Percentiles rank a stretch among this genome's conserved stretches.
Evolutionary conservation across 2,797 vertebrate genomes (phyloP).

Genomic region (Smutsia gigantea): DNA sequence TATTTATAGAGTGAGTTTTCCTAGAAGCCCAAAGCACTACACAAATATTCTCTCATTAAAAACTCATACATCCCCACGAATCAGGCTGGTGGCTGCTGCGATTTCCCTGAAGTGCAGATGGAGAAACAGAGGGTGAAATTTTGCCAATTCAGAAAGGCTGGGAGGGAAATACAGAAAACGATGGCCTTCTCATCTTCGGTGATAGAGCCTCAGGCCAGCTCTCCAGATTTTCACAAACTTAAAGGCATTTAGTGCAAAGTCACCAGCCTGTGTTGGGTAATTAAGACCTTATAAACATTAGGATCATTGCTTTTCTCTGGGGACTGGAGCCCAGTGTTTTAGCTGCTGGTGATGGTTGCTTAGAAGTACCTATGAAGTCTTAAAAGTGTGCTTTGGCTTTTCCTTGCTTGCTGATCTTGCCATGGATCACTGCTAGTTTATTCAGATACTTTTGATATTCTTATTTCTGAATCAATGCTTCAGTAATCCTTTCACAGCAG

Average conservation of each 20-base stretch:
- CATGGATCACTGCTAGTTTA: not conserved
- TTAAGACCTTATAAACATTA: not conserved
- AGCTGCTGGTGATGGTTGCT: not conserved
- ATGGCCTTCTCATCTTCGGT: not conserved
- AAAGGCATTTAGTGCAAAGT: not conserved
- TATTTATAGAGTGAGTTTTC: slow-evolving; percentile 60
- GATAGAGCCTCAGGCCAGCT: not conserved
- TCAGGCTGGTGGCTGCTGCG: slow-evolving; percentile 11
- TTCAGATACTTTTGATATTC: not conserved
- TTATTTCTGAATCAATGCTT: not conserved
- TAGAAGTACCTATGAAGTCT: not conserved
- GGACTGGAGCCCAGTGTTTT: not conserved
- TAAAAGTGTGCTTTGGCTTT: not conserved
- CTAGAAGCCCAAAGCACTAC: slow-evolving; percentile 52
- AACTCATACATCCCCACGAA: slow-evolving; percentile 45
- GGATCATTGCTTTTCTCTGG: not conserved
- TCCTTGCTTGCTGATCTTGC: not conserved
- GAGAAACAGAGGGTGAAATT: slow-evolving; percentile 51
- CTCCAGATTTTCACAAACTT: not conserved
- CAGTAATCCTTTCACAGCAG: not conserved
- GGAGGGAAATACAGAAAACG: not conserved
- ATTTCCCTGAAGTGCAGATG: slow-evolving; percentile 58
- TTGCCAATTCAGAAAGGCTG: slow-evolving; percentile 55
- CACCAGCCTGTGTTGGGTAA: not conserved
- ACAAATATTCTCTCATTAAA: slow-evolving; percentile 76